Conservation (phyloP, 2,113 vertebrate genomes). For the Geococcyx californianus region DNA sequence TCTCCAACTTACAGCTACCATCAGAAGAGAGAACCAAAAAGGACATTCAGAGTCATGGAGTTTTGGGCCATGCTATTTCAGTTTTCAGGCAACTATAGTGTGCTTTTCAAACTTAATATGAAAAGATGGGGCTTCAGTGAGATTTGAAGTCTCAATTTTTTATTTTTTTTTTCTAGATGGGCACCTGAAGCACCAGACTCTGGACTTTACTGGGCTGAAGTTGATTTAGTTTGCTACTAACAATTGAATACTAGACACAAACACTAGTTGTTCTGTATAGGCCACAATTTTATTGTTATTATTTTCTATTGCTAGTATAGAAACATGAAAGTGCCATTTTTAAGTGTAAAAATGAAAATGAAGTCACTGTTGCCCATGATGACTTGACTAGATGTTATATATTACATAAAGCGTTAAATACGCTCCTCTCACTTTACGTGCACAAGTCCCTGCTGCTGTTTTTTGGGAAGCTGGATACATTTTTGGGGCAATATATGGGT, state of each 20-base stretch:
- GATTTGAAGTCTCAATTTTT: background rate
- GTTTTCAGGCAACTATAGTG: background rate
- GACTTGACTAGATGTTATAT: background rate
- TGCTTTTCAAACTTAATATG: background rate
- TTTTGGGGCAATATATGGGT: background rate
- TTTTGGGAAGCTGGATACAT: background rate
- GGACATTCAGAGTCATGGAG: background rate
- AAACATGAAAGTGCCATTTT: background rate
- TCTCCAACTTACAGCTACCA: background rate
- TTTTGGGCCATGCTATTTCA: background rate
- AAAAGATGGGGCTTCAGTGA: background rate
- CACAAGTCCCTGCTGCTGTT: background rate
- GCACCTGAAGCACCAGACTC: background rate
- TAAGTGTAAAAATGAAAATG: background rate
- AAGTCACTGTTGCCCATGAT: background rate
- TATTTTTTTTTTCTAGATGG: background rate
- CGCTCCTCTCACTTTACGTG: background rate
- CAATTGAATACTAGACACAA: background rate
- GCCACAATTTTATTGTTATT: background rate
- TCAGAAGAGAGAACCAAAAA: background rate
- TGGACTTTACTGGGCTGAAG: background rate
- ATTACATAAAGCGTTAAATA: background rate
- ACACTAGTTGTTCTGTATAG: background rate
- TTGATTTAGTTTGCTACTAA: background rate
- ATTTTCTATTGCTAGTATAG: background rate